Conservation (phyloP, 2,888 invertebrate genomes). For the Muschampia plurimacula region DNA sequence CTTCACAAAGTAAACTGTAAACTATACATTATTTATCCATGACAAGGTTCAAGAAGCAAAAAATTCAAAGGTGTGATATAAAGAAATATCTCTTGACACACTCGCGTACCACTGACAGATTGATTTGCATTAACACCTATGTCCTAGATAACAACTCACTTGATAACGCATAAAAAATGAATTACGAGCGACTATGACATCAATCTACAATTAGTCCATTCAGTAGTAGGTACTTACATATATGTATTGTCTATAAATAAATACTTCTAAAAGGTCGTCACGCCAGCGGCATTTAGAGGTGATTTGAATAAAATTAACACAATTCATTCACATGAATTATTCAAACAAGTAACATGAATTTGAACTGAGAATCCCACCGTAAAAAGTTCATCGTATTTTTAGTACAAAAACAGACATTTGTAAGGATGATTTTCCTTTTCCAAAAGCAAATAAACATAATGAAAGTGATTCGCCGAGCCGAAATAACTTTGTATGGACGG, state of each 20-base stretch:
- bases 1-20: constrained; percentile 20
- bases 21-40: constrained; percentile 38
- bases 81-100: constrained; percentile 42
- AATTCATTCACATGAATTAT: constrained; percentile 19
- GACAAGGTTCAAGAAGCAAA: constrained; percentile 43
- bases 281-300: neutral
- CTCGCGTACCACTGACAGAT: constrained; percentile 29
- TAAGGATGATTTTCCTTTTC: constrained; percentile 29
- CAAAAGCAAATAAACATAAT: constrained; percentile 37
- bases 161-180: constrained; percentile 28
- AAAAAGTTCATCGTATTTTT: constrained; percentile 17
- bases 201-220: neutral
- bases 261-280: neutral
- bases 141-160: constrained; percentile 33
- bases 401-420: constrained; percentile 26
- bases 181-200: neutral
- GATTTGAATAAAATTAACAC: constrained; percentile 9
- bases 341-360: constrained; percentile 5
- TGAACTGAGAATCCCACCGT: neutral
- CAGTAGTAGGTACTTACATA: neutral
- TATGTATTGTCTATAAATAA: constrained; percentile 6
- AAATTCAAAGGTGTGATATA: constrained; percentile 38
- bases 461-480: constrained; percentile 37
- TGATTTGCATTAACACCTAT: constrained; percentile 33
- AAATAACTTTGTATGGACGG: constrained; percentile 27